phyloP scores from a whole-genome alignment of 2,797 vertebrate genomes.

The Sebastolobus alascanus region DNA sequence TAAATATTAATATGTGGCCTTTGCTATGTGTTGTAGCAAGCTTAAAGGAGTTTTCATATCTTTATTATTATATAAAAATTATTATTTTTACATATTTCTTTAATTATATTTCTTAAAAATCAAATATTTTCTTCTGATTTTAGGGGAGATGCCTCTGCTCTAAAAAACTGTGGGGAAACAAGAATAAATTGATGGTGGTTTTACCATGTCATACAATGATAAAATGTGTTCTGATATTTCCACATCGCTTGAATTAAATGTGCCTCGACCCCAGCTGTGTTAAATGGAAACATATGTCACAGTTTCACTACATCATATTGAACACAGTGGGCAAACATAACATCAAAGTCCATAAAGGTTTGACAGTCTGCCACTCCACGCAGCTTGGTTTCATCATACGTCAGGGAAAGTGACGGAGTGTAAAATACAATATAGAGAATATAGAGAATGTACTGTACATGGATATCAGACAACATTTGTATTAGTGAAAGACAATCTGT shows the following conservation, averaged over 20 bases:
- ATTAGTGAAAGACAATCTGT: background rate
- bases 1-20: background rate
- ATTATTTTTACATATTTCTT: too few relatives aligned
- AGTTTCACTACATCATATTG: constrained; percentile 18
- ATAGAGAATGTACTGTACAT: background rate
- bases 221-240: constrained; percentile 6
- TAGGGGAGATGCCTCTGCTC: background rate
- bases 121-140: background rate
- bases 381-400: constrained; percentile 15
- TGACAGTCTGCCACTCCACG: background rate
- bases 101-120: background rate
- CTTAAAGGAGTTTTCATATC: background rate
- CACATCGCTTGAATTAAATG: background rate
- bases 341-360: constrained; percentile 16
- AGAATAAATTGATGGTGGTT: background rate
- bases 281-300: constrained; percentile 7
- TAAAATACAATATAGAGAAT: constrained; percentile 4
- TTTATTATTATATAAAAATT: too few relatives aligned
- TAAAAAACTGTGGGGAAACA: background rate
- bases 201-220: background rate
- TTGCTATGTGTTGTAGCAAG: background rate
- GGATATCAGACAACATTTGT: background rate
- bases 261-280: background rate
- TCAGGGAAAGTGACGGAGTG: background rate
- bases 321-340: constrained; percentile 14